Base-by-base conservation (phyloP, 64 coral and sea anemone genomes). In the Actinia equina region DNA sequence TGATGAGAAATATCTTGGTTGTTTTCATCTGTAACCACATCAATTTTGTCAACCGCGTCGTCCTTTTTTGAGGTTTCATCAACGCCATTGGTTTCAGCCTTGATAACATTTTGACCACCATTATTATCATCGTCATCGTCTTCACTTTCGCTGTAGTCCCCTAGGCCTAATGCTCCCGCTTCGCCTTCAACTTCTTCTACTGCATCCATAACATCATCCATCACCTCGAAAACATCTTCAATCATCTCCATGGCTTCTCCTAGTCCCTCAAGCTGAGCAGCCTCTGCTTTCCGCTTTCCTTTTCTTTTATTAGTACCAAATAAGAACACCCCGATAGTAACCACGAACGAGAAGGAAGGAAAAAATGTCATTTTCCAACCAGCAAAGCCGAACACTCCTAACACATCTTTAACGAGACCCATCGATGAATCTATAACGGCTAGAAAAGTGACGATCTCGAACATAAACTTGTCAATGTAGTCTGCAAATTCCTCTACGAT, bases 321-420 rank as follows among this genome's bases (percentile, higher is more conserved):
- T 26, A 97, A 84, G 86, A 97, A 97, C 71, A 97, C 94, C 5
- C 91, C 89, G 45, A 89, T 90, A 16, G 94, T 97, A 12, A 97
- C 94, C 41, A 93, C 82, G 57, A 97, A 97, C 7, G 94, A 97
- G 44, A 97, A 97, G 1, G 94, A 89, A 1, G 94, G 94, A 90
- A 97, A 97, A 62, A 97, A 97, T 27, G 94, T 87, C 94, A 97
- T 93, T 61, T 97, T 97, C 94, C 94, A 97, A 1, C 94, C 94
- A 57, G 70, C 78, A 20, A 93, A 87, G 9, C 94, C 94, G 87
- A 97, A 97, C 71, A 97, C 79, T 84, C 88, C 91, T 23, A 97
- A 51, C 3, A 97, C 80, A 45, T 97, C 94, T 79, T 97, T 97
- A 17, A 97, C 88, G 19, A 97, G 94, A 79, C 94, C 94, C 94